Evolutionary conservation across 2,113 vertebrate genomes (phyloP), one percentile per base, ranked within the genome.

Genomic region (Lucifuga dentata): DNA sequence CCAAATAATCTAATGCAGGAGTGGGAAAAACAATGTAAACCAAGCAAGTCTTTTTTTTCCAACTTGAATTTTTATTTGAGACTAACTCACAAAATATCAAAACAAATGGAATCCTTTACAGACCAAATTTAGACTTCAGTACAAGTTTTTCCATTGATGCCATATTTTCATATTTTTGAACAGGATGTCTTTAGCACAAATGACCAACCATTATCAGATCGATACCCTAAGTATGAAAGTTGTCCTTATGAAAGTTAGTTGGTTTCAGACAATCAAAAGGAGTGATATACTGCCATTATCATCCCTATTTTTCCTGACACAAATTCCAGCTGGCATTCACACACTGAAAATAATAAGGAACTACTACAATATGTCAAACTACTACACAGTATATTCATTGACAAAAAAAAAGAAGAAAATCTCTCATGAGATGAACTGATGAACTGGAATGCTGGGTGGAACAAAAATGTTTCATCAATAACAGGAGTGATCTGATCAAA

Each of bases 401-500:
- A 84, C 72, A 16, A 26, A 59, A 20, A 24, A 52, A 49, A 72
- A 55, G 76, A 77, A 71, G 11, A n/a, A 58, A 78, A 79, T 21
- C 29, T 62, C 59, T 9, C 45, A 60, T 57, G 53, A 73, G 38
- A 68, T 51, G 69, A 58, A 83, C 51, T 64, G 66, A 38, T 76
- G 51, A 84, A 73, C 68, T 87, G 90, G 90, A 92, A 92, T 90
- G 87, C 67, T 64, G 77, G 78, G 60, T 52, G 68, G 49, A 58
- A 76, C 52, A 12, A 70, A 45, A 17, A 65, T 60, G 15, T 55
- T 68, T 58, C 29, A 67, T 44, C 73, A 69, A 64, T 4, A 5
- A 60, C 29, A 13, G 58, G 20, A 73, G 36, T 43, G 58, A 73
- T 23, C 32, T 24, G 48, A 61, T 36, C 51, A 80, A 29, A 36